Base-by-base conservation (phyloP, 2,888 invertebrate genomes). In the Dusona sp. region DNA sequence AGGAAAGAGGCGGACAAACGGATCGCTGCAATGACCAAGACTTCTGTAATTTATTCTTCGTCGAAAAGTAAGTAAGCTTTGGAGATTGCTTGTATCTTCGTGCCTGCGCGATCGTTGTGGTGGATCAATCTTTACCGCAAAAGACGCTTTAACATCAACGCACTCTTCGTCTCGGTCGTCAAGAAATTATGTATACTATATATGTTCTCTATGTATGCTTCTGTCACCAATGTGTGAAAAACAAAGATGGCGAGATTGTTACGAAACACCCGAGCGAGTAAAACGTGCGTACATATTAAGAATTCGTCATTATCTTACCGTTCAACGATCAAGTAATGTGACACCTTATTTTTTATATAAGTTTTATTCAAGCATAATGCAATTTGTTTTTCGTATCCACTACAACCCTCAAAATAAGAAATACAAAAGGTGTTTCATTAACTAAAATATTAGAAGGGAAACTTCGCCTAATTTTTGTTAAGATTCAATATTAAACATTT, bases 221-320 rank as follows among this genome's bases (percentile, higher is more conserved):
- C 57, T 29, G 33, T 81, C 42, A 61, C 33, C 33, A 22, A 61
- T 13, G 54, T 36, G 79, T 54, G 36, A 75, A 65, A 67, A 79
- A 85, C 78, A 65, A 78, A 79, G 68, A 75, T 61, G 82, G 57
- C 67, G n/a, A 19, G 64, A n/a, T 6, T 13, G 67, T 85, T 85
- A 75, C 82, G 70, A 57, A 79, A 85, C 19, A 42, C 19, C 9
- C 13, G 61, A 79, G 38, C 45, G 72, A 68, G 68, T 16, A 29
- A 70, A 2, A n/a, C 29, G 67, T 42, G 48, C 36, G 22, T 42
- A 25, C 42, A 13, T 74, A 80, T 51, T 72, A 74, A 74, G 45
- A 75, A 79, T 84, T 48, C 13, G 36, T 19, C 70, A 84, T 84
- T 42, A 78, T 54, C 61, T 42, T 42, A 22, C 45, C 54, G 36